Evolutionary conservation across 2,797 vertebrate genomes (phyloP), one percentile per base, ranked within the genome.

Genomic region (Arctocebus calabarensis): DNA sequence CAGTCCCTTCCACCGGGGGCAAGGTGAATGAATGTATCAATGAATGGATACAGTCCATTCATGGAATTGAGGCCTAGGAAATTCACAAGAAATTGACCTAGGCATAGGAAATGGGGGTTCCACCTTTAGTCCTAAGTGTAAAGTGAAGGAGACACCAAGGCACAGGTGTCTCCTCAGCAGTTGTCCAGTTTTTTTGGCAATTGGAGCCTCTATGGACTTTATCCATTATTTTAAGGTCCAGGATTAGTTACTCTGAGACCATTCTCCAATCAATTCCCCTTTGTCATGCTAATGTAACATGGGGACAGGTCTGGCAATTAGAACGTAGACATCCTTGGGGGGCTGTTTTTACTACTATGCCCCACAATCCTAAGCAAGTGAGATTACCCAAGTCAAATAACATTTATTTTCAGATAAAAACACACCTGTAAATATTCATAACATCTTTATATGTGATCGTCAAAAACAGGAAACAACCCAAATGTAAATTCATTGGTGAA

Each of bases 261-360:
- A 25, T 37, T 37, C 34, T 12, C 9, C 91, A 20, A 43, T 37
- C 59, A 34, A 29, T 27, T 83, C 43, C 27, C 27, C 9, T 78
- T 94, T 34, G 48, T 61, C 27, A 8, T 5, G 17, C 43, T 25
- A 40, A 59, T 4, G 19, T 43, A 85, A 82, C 37, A 34, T 29
- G 27, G 32, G 27, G 34, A 71, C 17, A 32, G 37, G 29, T 14
- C 48, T 40, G 16, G 34, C n/a, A 68, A 23, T 13, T 32, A n/a
- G 22, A 10, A 22, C 7, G 17, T 17, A 32, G 59, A 52, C 40
- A n/a, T 23, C 34, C 45, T 52, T 23, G 22, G 52, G 7, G 29
- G 6, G 12, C 3, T 7, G 0, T 16, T 52, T 25, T 29, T 68
- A n/a, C 34, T 29, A 12, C 37, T 20, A 2, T 57, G 12, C 2